phyloP scores from a whole-genome alignment of 2,888 invertebrate species.

The Drosophila austrosaltans region DNA sequence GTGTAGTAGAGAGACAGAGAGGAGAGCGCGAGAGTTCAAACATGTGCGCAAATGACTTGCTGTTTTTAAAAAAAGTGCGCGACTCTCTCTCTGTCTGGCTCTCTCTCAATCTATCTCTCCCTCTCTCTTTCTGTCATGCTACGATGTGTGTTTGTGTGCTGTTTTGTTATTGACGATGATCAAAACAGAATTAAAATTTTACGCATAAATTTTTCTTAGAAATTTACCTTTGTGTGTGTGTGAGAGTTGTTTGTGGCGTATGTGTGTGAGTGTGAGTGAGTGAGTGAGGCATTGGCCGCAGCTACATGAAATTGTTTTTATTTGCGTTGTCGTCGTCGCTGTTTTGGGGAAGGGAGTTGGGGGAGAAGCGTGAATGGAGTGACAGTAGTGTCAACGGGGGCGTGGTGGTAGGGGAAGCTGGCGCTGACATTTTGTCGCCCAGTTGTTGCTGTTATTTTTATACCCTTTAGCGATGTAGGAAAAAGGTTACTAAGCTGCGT shows the following conservation, averaged over 20 bases:
- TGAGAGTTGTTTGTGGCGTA: slow-evolving; percentile 14
- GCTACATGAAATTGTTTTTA: slow-evolving; percentile 46
- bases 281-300: slow-evolving; percentile 73
- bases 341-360: slow-evolving; percentile 47
- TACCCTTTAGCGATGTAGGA: slow-evolving; percentile 30
- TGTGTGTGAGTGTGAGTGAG: slow-evolving; percentile 9
- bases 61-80: slow-evolving; percentile 51
- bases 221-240: slow-evolving; percentile 56
- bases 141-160: slow-evolving; percentile 36
- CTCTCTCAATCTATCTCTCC: background rate
- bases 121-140: slow-evolving; percentile 7
- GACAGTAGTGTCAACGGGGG: background rate
- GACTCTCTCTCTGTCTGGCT: slow-evolving; percentile 16
- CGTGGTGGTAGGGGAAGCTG: slow-evolving; percentile 17
- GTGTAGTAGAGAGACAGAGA: background rate
- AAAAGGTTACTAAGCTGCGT: background rate
- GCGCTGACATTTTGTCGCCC: slow-evolving; percentile 68
- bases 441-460: slow-evolving; percentile 32
- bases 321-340: slow-evolving; percentile 76
- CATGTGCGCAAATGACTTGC: slow-evolving; percentile 75
- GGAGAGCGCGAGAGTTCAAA: slow-evolving; percentile 27
- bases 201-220: slow-evolving; percentile 77
- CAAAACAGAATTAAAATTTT: slow-evolving; percentile 80
- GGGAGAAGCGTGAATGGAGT: slow-evolving; percentile 1
- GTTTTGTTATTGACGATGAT: slow-evolving; percentile 76